Evolutionary conservation across 1,140 invertebrate species (phyloP).

Genomic region (Whitmania pigra): DNA sequence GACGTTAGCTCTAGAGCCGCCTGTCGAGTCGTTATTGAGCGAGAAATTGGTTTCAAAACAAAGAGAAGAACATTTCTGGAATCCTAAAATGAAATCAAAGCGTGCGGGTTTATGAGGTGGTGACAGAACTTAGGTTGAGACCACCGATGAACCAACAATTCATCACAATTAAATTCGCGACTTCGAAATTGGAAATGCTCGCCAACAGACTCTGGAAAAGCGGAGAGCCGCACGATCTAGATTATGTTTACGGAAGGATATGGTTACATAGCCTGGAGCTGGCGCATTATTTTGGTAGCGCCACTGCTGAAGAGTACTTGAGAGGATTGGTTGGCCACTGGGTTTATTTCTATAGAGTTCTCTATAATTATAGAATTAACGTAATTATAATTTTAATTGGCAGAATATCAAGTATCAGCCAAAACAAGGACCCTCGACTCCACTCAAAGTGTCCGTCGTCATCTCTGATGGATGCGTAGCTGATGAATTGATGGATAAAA

Average conservation of each 20-base stretch:
- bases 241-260: slow-evolving; percentile 9
- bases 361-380: no score
- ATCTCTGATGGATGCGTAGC: no score
- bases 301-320: background rate
- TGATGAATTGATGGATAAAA: no score
- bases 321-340: background rate
- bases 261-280: slow-evolving; percentile 8
- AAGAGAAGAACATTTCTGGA: background rate
- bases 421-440: no score
- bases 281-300: background rate
- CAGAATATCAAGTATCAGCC: no score
- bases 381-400: no score
- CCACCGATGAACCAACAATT: slow-evolving; percentile 3
- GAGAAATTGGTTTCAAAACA: background rate
- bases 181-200: slow-evolving; percentile 10
- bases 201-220: slow-evolving; percentile 12
- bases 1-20: background rate
- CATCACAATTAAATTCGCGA: background rate
- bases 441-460: no score
- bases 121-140: background rate
- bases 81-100: no score
- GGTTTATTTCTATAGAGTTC: no score
- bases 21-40: slow-evolving; percentile 1
- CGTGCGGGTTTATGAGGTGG: background rate
- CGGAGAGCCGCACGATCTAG: slow-evolving; percentile 5